These are phyloP conservation scores for Octomys mimax DNA, from an alignment of 2,797 vertebrate species.

Conservation along the genomic window DNA sequence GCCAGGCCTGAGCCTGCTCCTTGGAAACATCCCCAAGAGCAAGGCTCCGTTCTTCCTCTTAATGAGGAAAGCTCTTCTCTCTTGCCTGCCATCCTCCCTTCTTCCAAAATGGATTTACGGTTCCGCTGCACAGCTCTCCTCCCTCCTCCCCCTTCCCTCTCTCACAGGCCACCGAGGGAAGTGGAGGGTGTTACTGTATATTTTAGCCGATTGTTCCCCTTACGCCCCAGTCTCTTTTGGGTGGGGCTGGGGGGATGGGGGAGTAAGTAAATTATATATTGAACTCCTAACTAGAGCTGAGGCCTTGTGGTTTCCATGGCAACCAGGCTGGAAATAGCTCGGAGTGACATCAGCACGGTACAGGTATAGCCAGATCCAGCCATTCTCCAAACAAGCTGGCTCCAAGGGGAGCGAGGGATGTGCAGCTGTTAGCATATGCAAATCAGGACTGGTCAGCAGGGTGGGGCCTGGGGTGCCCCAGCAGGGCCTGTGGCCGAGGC, in stretches of 20 bases:
- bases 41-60: constrained; percentile 47
- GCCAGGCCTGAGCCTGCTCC: neutral
- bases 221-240: constrained; percentile 87
- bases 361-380: constrained; percentile 90
- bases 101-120: constrained; percentile 72
- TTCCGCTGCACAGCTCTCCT: neutral
- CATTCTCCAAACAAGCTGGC: constrained; percentile 81
- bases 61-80: constrained; percentile 61
- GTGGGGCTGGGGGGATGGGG: constrained; percentile 83
- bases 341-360: constrained; percentile 88
- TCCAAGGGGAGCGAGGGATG: constrained; percentile 75
- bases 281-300: constrained; percentile 91
- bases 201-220: constrained; percentile 86
- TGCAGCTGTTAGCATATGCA: constrained; percentile 78
- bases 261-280: constrained; percentile 92
- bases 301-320: constrained; percentile 93
- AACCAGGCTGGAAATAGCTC: constrained; percentile 92
- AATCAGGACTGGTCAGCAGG: constrained; percentile 74
- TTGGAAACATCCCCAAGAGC: neutral
- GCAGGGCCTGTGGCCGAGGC: constrained; percentile 4
- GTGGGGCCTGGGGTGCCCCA: constrained; percentile 48
- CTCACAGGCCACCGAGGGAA: constrained; percentile 44
- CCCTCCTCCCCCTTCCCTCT: neutral
- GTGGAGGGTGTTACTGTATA: constrained; percentile 74
- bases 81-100: neutral